A percentile compares a stretch with the other conserved stretches of the same genome.
Evolutionary conservation across 2,113 vertebrate species (phyloP).

Genomic region (Bos taurus): DNA sequence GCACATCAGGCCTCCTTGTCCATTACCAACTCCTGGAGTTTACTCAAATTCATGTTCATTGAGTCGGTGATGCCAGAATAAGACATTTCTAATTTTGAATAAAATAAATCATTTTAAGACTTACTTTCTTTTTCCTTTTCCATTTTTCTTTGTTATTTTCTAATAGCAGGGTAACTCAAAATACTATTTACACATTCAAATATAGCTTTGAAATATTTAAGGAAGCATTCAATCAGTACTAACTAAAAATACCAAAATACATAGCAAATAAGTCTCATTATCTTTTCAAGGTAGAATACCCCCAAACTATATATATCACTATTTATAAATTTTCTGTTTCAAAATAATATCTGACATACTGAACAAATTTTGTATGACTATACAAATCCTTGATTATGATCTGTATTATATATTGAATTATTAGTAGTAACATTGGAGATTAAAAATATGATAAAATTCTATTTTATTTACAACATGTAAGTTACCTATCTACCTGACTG

Average conservation of each 20-base stretch:
- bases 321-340: not conserved
- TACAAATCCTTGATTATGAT: not conserved
- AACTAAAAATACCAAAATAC: not conserved
- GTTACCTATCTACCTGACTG: not conserved
- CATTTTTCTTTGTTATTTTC: not conserved
- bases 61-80: not conserved
- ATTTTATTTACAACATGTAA: not conserved
- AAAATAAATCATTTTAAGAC: not conserved
- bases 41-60: not conserved
- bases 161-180: not conserved
- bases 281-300: not conserved
- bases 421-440: not conserved
- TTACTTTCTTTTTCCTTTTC: not conserved
- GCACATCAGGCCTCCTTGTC: not conserved
- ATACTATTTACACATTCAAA: not conserved
- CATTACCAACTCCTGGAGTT: not conserved
- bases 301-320: not conserved
- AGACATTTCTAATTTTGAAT: conserved; percentile 29
- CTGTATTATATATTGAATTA: not conserved
- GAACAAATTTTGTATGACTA: not conserved
- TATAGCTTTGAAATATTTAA: not conserved
- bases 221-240: not conserved
- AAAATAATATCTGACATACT: not conserved
- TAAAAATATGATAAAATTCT: not conserved
- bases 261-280: not conserved